Evolutionary conservation across 92 coral and sea anemone genomes (phyloP).

Genomic region (Plumapathes pennacea): DNA sequence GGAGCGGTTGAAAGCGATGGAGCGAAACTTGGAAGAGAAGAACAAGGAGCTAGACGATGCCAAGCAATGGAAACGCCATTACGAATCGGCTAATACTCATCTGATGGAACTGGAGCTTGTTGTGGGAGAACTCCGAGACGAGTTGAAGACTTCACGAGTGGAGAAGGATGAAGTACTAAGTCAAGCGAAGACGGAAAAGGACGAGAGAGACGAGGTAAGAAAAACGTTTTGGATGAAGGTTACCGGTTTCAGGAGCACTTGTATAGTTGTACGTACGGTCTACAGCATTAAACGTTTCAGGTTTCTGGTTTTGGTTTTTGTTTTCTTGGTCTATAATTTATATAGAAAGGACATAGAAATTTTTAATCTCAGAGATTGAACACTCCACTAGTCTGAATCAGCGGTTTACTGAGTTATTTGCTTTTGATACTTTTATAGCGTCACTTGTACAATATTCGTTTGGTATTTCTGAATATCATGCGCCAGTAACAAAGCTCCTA

Average conservation of each 20-base stretch:
- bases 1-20: slow-evolving; percentile 50
- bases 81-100: slow-evolving; percentile 71
- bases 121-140: slow-evolving; percentile 70
- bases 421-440: too few species aligned
- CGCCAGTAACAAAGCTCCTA: too few species aligned
- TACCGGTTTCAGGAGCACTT: not conserved
- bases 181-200: slow-evolving; percentile 55
- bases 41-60: slow-evolving; percentile 87
- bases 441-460: too few species aligned
- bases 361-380: too few species aligned
- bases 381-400: too few species aligned
- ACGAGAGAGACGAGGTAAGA: slow-evolving; percentile 67
- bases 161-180: slow-evolving; percentile 56
- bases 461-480: too few species aligned
- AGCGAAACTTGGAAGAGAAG: slow-evolving; percentile 63
- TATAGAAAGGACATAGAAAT: too few species aligned
- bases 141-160: slow-evolving; percentile 42
- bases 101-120: slow-evolving; percentile 70
- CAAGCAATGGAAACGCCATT: slow-evolving; percentile 84
- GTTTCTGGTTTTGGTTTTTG: not conserved
- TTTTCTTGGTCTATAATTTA: not conserved
- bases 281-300: too few species aligned
- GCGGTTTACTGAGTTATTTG: too few species aligned
- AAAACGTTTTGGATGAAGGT: not conserved
- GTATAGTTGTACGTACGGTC: not conserved